These are phyloP conservation scores for Ophion obscuratus DNA, from an alignment of 2,888 invertebrate species.

Conservation along the genomic window DNA sequence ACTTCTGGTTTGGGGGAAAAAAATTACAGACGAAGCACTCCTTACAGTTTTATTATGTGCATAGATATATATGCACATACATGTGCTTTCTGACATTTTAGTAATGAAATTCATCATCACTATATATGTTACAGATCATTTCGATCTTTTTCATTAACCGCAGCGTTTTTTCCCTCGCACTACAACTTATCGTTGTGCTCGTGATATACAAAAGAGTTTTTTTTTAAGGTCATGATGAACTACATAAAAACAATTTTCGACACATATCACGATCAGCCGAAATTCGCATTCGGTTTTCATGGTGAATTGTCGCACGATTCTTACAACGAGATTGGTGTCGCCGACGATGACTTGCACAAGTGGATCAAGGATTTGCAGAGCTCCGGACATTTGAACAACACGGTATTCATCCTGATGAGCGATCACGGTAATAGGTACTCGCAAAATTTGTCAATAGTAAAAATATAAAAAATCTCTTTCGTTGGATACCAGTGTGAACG, in stretches of 20 bases:
- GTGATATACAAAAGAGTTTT: background rate
- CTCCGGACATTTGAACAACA: conserved; percentile 89
- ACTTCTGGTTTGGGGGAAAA: no score
- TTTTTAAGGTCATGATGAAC: conserved; percentile 84
- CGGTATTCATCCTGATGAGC: conserved; percentile 94
- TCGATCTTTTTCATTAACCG: background rate
- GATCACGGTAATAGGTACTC: conserved; percentile 94
- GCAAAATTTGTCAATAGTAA: conserved; percentile 15
- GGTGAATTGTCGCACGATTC: conserved; percentile 95
- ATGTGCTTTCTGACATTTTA: no score
- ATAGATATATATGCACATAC: no score
- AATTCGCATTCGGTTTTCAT: conserved; percentile 95
- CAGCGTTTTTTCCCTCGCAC: background rate
- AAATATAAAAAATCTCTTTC: background rate
- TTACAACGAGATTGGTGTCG: conserved; percentile 91
- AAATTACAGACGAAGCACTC: no score
- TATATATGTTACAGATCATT: no score
- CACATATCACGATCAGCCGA: conserved; percentile 88
- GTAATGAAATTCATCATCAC: background rate
- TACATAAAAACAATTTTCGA: conserved; percentile 86
- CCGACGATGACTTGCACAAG: conserved; percentile 89
- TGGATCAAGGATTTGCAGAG: conserved; percentile 88
- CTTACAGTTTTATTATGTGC: no score
- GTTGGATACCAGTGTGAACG: background rate
- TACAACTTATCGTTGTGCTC: background rate